Percentiles rank a stretch among this genome's conserved stretches.
These are phyloP conservation scores for Rhopalosiphum nymphaeae DNA, from an alignment of 2,888 invertebrate species.

Conservation along the genomic window DNA sequence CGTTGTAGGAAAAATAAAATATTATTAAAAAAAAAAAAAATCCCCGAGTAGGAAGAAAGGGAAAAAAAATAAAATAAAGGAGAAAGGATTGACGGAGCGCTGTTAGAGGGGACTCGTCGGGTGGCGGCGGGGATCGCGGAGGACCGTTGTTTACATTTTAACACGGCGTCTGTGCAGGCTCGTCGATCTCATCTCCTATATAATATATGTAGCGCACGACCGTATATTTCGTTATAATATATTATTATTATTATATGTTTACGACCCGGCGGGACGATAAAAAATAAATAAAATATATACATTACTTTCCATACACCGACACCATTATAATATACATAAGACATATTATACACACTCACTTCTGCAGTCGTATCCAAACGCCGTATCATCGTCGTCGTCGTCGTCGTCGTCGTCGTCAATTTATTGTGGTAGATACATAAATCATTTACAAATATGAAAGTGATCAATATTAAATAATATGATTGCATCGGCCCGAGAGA, in stretches of 20 bases:
- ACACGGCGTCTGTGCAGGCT: conserved; percentile 38
- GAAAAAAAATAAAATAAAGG: background rate
- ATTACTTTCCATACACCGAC: background rate
- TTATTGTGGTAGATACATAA: background rate
- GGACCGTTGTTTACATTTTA: conserved; percentile 56
- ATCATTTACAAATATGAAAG: background rate
- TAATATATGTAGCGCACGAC: background rate
- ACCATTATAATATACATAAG: background rate
- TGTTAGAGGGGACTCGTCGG: no score
- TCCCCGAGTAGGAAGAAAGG: background rate
- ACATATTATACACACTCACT: background rate
- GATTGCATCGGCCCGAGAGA: background rate
- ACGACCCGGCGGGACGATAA: conserved; percentile 40
- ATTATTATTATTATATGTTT: conserved; percentile 42
- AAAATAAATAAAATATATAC: background rate
- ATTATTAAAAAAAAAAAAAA: background rate
- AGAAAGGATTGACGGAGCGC: background rate
- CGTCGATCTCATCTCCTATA: background rate
- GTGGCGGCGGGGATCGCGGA: background rate
- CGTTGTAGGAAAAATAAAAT: background rate
- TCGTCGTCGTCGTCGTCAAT: background rate
- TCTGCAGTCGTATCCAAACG: background rate
- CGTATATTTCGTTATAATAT: conserved; percentile 20
- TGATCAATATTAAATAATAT: background rate
- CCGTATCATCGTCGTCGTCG: background rate